Base-by-base conservation (phyloP, 2,113 vertebrate species). In the Apodemus speciosus region DNA sequence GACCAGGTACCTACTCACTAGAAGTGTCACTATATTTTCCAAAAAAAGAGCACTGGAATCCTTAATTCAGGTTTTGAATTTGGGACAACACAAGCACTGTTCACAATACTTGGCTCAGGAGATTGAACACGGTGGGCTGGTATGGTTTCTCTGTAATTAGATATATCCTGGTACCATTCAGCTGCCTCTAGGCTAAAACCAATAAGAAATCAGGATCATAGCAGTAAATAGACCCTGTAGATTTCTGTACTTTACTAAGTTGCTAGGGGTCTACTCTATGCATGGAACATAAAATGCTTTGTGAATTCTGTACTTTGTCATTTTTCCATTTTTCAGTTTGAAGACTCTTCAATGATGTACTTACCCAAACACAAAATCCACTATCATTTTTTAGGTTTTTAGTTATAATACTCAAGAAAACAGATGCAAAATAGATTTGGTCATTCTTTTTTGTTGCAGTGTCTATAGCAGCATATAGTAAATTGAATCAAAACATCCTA, bases 361-460 rank as follows among this genome's bases (percentile, higher is more conserved):
- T 11, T 83, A 9, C n/a, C 85, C 85, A 83, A 88, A 86, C 46
- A 83, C 18, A 79, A 80, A 96, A 92, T 69, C 13, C 73, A 89
- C 68, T 81, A 90, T 25, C 53, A 81, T 13, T 81, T 85, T 94
- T 32, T 88, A 13, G 40, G 71, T 93, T 93, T 73, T 49, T 93
- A 92, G 86, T 14, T 90, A 58, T 56, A 92, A 88, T 88, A 92
- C 27, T 80, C 66, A 96, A 64, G 85, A 94, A 88, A 85, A 46
- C 1, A 90, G 53, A 88, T 92, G 43, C 9, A 20, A 13, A 73
- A 21, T 91, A n/a, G 35, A 73, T 93, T 93, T 92, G 72, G 60
- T 93, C 53, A 88, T 40, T 92, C 32, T 62, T 46, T 30, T 90
- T 93, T 89, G 53, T 75, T 86, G 81, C 38, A 71, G 60, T 38